Evolutionary conservation across 2,113 vertebrate genomes (phyloP).

Genomic region (Tachysurus vachellii): DNA sequence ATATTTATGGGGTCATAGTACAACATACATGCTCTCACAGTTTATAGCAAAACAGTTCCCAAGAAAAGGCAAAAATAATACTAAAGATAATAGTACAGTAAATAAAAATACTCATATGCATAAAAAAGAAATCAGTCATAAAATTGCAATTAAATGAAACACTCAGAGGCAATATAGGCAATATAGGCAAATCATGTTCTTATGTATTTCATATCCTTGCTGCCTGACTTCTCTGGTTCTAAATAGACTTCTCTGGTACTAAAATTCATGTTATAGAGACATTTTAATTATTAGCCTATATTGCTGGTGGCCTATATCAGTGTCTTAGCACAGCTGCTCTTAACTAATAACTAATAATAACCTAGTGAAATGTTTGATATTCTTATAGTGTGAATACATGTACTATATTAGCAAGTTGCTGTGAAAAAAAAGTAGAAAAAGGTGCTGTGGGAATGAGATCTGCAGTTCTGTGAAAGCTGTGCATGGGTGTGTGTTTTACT

Average conservation of each 20-base stretch:
- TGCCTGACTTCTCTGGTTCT: neutral
- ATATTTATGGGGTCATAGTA: too few species aligned
- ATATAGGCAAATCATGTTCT: too few species aligned
- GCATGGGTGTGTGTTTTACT: slow-evolving; percentile 33
- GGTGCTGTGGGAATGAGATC: slow-evolving; percentile 4
- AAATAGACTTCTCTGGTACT: neutral
- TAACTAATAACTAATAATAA: neutral
- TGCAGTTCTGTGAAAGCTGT: slow-evolving; percentile 8
- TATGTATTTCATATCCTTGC: neutral
- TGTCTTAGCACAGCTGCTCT: neutral
- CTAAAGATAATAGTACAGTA: too few species aligned
- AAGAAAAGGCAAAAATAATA: too few species aligned
- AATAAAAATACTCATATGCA: too few species aligned
- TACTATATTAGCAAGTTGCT: neutral
- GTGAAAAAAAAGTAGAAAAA: neutral
- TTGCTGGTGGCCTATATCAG: neutral
- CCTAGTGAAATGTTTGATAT: neutral
- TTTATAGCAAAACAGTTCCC: too few species aligned
- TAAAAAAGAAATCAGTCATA: too few species aligned
- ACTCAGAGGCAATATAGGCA: too few species aligned
- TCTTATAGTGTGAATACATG: neutral
- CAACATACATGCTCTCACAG: too few species aligned
- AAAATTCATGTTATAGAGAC: neutral
- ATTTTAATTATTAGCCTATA: neutral
- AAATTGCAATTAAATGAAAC: too few species aligned